Conservation (phyloP, 2,113 vertebrate species). For the Tupaia tana region DNA sequence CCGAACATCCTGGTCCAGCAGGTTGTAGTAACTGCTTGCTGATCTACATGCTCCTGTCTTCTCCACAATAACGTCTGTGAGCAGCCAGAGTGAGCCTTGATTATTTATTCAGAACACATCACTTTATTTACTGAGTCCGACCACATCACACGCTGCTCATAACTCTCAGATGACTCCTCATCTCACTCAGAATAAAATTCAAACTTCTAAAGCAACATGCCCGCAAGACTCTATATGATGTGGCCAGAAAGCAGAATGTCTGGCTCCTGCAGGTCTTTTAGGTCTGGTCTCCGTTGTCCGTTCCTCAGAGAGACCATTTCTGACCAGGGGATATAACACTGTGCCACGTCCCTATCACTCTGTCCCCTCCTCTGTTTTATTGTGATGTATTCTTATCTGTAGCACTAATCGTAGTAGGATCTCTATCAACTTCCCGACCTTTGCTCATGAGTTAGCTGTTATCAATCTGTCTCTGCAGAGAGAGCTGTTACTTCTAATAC, state of each 20-base stretch:
- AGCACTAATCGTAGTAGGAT: background rate
- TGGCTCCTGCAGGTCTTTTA: background rate
- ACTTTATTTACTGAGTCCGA: slow-evolving; percentile 51
- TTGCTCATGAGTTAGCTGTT: background rate
- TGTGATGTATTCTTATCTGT: background rate
- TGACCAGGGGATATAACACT: background rate
- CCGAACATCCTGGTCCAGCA: background rate
- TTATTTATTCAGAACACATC: slow-evolving; percentile 30
- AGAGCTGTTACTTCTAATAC: background rate
- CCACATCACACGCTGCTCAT: background rate
- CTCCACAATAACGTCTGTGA: background rate
- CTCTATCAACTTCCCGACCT: background rate
- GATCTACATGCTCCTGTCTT: background rate
- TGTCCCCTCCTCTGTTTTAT: background rate
- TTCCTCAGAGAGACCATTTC: background rate
- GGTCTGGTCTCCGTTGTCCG: background rate
- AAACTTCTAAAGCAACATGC: background rate
- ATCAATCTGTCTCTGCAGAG: background rate
- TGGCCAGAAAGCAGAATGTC: background rate
- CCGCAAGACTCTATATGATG: background rate
- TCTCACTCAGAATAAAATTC: slow-evolving; percentile 63
- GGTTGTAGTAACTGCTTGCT: background rate
- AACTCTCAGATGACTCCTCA: slow-evolving; percentile 44
- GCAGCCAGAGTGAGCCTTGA: background rate
- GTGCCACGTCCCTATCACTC: background rate